These are phyloP conservation scores for Aphelinus certus DNA, from an alignment of 1,140 invertebrate genomes.

Conservation along the genomic window DNA sequence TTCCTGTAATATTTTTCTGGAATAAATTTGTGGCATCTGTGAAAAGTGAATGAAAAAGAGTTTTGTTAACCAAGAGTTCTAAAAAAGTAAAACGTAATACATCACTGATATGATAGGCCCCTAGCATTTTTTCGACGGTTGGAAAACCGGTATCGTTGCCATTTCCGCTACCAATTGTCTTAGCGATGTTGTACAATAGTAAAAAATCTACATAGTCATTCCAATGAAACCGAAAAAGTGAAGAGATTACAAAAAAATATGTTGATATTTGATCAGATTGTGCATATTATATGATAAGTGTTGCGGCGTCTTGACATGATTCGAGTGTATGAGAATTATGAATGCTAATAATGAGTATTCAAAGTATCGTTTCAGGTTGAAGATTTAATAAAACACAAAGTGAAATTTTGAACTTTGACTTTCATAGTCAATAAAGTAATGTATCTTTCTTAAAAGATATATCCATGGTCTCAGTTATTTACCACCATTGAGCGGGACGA, in stretches of 20 bases:
- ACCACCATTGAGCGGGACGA: constrained; percentile 16
- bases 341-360: background rate
- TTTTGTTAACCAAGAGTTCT: constrained; percentile 14
- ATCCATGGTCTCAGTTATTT: constrained; percentile 18
- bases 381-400: constrained; percentile 30
- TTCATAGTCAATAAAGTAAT: constrained; percentile 37
- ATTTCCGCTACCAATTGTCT: constrained; percentile 42
- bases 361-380: constrained; percentile 30
- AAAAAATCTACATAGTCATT: constrained; percentile 36
- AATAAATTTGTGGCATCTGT: constrained; percentile 11
- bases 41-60: background rate
- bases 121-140: constrained; percentile 36
- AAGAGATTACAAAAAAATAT: constrained; percentile 6
- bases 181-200: constrained; percentile 39
- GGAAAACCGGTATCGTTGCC: constrained; percentile 38
- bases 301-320: background rate
- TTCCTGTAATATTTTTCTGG: constrained; percentile 24
- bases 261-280: constrained; percentile 31
- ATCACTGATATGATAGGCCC: constrained; percentile 16
- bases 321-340: background rate
- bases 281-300: constrained; percentile 15
- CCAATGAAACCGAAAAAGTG: no score
- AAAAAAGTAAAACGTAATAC: background rate
- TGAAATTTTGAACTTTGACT: constrained; percentile 36
- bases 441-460: constrained; percentile 38